phyloP scores from a whole-genome alignment of 2,113 vertebrate species.

The Megatriorchis doriae region DNA sequence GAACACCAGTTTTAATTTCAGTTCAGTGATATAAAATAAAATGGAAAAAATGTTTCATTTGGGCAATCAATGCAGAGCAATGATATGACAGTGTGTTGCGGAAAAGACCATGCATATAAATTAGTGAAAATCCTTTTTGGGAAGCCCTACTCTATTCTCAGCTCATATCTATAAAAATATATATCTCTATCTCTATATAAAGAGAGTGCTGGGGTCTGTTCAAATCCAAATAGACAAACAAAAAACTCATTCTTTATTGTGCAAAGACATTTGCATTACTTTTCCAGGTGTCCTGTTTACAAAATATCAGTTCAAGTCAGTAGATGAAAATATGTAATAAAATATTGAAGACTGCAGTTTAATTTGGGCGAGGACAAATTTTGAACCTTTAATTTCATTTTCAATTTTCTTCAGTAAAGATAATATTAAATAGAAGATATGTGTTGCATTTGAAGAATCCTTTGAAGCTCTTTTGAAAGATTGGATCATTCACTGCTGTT shows the following conservation, averaged over 20 bases:
- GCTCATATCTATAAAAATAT: neutral
- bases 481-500: neutral
- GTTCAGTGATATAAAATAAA: neutral
- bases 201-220: neutral
- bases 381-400: neutral
- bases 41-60: neutral
- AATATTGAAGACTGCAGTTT: neutral
- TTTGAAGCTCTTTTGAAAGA: neutral
- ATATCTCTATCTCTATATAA: neutral
- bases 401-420: neutral
- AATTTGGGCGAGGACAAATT: neutral
- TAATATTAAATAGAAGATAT: neutral
- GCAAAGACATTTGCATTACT: neutral
- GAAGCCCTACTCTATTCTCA: neutral
- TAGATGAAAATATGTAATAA: neutral
- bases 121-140: neutral
- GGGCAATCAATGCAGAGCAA: rapidly evolving
- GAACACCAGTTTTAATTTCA: neutral
- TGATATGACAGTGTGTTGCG: neutral
- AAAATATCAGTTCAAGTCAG: neutral
- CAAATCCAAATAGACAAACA: neutral
- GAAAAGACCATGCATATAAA: neutral
- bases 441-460: neutral
- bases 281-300: neutral
- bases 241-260: neutral